Conservation (phyloP, 2,113 vertebrate genomes). For the Serilophus lunatus region DNA sequence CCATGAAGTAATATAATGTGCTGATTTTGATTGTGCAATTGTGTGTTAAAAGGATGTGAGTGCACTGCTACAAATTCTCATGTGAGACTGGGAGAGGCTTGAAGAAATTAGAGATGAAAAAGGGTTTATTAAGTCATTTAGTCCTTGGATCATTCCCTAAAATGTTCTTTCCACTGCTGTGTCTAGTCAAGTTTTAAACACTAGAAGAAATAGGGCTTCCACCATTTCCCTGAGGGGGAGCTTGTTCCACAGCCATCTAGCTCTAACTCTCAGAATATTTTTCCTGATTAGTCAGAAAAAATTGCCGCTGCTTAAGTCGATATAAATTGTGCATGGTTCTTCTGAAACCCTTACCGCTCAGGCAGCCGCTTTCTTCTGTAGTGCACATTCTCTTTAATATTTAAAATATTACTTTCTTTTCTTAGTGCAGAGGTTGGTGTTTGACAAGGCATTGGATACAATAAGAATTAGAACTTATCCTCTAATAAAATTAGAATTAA, state of each 20-base stretch:
- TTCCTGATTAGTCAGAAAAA: constrained; percentile 26
- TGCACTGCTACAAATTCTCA: not conserved
- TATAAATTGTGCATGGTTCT: not conserved
- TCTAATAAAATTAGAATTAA: not conserved
- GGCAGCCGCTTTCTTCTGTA: not conserved
- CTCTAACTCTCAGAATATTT: not conserved
- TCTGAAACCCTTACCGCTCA: too few species aligned
- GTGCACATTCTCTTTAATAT: not conserved
- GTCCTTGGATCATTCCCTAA: constrained; percentile 19
- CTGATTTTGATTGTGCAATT: constrained; percentile 37
- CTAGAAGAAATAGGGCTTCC: constrained; percentile 33
- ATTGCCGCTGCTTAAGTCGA: not conserved
- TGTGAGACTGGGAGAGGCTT: constrained; percentile 35
- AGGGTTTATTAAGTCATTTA: constrained; percentile 20
- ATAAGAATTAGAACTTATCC: not conserved
- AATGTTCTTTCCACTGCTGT: constrained; percentile 37
- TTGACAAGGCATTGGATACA: not conserved
- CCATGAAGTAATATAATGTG: constrained; percentile 40
- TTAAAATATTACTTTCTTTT: not conserved
- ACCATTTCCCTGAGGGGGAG: constrained; percentile 9
- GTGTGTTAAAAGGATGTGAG: constrained; percentile 22
- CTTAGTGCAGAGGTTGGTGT: not conserved
- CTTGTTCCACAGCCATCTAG: constrained; percentile 1
- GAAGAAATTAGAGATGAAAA: constrained; percentile 49
- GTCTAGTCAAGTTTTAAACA: constrained; percentile 44